Base-by-base conservation (phyloP, 2,113 vertebrate species). In the Laticauda colubrina region DNA sequence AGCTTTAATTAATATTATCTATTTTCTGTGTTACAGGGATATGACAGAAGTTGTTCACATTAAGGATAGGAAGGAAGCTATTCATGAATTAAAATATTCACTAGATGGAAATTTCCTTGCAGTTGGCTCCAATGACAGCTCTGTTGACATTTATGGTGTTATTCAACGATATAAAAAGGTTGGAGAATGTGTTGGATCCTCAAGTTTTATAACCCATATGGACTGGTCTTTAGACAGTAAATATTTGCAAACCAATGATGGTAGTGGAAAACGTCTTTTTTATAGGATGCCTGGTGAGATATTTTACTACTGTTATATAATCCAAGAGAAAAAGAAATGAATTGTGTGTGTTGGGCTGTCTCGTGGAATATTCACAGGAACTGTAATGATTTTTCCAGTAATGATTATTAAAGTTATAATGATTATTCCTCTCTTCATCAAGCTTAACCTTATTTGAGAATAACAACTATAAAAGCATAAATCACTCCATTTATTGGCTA, bases 21-120 rank as follows among this genome's bases (percentile, higher is more conserved):
- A 75, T 92, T 94, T 97, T 93, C 96, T 95, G 26, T 96, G 92
- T 94, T 94, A 43, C 97, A 99, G 99, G 98, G 99, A 99, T 97
- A 99, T 99, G 99, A 99, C 99, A 20, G 99, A 99, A 97, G 99
- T 99, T 96, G 99, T 99, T 92, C 99, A 99, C 97, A 98, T 99
- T 97, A 99, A 99, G 98, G 99, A 99, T 97, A 98, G 99, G 96
- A 99, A 99, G 96, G 99, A 99, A 97, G 99, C 99, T 94, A 99
- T 99, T 96, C 99, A 99, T 94, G 99, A 99, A 96, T 97, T 99
- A 94, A 99, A 99, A 97, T 99, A 99, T 95, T 99, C 99, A 90
- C 98, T 99, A 43, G 99, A 99, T 94, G 99, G 99, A 45, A 97
- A 97, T 90, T 98, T 99, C 96, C 98, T 99, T 96, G 98, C 99